phyloP scores from a whole-genome alignment of 2,888 invertebrate genomes.

The Drosophila tripunctata region DNA sequence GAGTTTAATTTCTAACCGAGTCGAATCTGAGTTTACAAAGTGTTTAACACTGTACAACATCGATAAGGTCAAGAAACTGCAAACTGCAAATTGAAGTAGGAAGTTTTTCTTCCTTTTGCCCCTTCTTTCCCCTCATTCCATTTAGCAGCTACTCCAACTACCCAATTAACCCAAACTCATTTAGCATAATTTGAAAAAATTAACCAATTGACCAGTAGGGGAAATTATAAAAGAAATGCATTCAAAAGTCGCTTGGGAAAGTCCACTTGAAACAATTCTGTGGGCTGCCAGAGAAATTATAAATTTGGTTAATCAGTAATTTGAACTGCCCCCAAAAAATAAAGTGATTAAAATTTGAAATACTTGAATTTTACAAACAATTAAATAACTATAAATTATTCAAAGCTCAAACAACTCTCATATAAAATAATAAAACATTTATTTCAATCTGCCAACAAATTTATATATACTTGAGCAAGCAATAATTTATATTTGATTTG shows the following conservation, averaged over 20 bases:
- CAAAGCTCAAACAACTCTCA: not conserved
- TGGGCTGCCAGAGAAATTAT: slow-evolving; percentile 11
- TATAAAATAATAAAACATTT: not conserved
- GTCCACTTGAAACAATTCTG: slow-evolving; percentile 34
- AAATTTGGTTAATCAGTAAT: not conserved
- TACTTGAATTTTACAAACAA: slow-evolving; percentile 1
- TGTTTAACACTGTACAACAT: slow-evolving; percentile 30
- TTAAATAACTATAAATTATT: not conserved
- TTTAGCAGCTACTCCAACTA: slow-evolving; percentile 2
- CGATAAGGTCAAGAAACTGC: slow-evolving; percentile 68
- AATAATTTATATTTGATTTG: not conserved
- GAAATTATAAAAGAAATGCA: slow-evolving; percentile 44
- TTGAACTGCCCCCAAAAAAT: not conserved
- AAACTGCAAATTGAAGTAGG: slow-evolving; percentile 1
- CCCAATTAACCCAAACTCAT: slow-evolving; percentile 73
- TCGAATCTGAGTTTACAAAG: slow-evolving; percentile 52
- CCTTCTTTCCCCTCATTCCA: too few relatives aligned
- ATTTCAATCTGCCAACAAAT: not conserved
- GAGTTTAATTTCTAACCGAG: slow-evolving; percentile 54
- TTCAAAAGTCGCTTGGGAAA: slow-evolving; percentile 40
- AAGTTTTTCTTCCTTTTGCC: slow-evolving; percentile 9
- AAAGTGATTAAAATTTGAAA: slow-evolving; percentile 8
- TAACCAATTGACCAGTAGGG: slow-evolving; percentile 66
- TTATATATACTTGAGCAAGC: not conserved
- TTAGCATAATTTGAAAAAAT: slow-evolving; percentile 70